Base-by-base conservation (phyloP, 2,888 invertebrate genomes). In the Coelogynopora nodosa region DNA sequence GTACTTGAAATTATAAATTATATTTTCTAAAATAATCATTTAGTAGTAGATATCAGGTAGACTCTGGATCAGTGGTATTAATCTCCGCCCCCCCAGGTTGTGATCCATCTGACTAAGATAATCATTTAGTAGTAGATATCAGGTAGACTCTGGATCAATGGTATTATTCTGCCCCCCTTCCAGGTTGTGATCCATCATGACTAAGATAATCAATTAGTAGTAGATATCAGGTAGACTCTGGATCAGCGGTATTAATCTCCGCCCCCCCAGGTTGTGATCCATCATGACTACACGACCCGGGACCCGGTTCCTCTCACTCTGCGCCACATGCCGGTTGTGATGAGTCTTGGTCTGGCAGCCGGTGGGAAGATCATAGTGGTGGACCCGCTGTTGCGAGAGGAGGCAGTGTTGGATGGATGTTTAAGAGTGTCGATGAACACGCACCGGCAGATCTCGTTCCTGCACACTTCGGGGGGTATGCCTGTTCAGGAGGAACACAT, bases 271-370 rank as follows among this genome's bases (percentile, higher is more conserved):
- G 49, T 67, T 74, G 67, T 67, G 10, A 26, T 31, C 23, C 31
- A 74, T 31, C 31, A 67, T 31, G n/a, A 31, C 27, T 31, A 26
- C 5, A 23, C 5, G 74, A 49, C 30, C 18, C 30, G 49, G 5
- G 84, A 84, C n/a, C 84, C 84, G 0, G 84, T 84, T 10, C 67
- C 67, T 5, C 67, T 84, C 1, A 29, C 30, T 2, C 31, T 84
- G 67, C 30, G 49, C 18, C 67, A 84, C n/a, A 23, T 84, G n/a
- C 84, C 84, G n/a, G 26, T 84, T 80, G 26, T 67, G 23, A 26
- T 84, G 23, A 23, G 31, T 26, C 27, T 84, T 23, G 84, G 67
- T 31, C 26, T 84, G 5, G n/a, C 23, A 1, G 67, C 26, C 0
- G 84, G 49, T 81, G 30, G 31, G 5, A 84, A 84, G 26, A 26